Evolutionary conservation across 2,888 invertebrate genomes (phyloP), one percentile per base, ranked within the genome.

Genomic region (Oasisia sp.): DNA sequence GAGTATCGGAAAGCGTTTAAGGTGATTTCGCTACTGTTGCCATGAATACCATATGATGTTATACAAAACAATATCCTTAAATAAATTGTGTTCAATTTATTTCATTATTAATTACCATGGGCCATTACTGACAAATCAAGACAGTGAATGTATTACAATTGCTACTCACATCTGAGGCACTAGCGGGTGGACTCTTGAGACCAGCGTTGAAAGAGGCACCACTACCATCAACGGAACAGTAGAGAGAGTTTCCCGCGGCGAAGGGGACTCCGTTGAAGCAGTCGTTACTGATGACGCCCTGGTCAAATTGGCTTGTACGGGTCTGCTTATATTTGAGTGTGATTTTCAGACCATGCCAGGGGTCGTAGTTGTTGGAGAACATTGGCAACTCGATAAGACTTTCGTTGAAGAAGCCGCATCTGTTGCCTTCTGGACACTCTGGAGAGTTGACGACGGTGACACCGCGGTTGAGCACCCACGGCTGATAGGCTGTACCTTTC

Each of bases 231-330:
- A 27, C 90, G 12, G 90, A 44, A 27, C 44, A 90, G 90, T 90
- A 90, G 38, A 90, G 90, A 14, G 90, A 90, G 90, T 90, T 90
- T 19, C 90, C 90, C 4, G 90, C 14, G 19, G 44, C 44, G 1
- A 14, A 32, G 32, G n/a, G 14, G 4, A 32, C 32, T 0, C 7
- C 8, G 90, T 3, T 32, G 32, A 90, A 32, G 27, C 90, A 90
- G 90, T 90, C 90, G 90, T 90, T 90, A 27, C 90, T 90, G 32
- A 90, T 90, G 90, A 90, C 32, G 8, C 90, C 90, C 11, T 90
- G 90, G 27, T 74, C 74, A 74, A 74, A 0, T 74, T 27, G 14
- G 7, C 27, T 19, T 19, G 7, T 5, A 4, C 5, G 7, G 4
- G 3, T 2, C 74, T 19, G 14, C 12, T 14, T 9, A 27, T 74